Conservation (phyloP, 2,113 vertebrate genomes). For the Chascanopsetta lugubris region DNA sequence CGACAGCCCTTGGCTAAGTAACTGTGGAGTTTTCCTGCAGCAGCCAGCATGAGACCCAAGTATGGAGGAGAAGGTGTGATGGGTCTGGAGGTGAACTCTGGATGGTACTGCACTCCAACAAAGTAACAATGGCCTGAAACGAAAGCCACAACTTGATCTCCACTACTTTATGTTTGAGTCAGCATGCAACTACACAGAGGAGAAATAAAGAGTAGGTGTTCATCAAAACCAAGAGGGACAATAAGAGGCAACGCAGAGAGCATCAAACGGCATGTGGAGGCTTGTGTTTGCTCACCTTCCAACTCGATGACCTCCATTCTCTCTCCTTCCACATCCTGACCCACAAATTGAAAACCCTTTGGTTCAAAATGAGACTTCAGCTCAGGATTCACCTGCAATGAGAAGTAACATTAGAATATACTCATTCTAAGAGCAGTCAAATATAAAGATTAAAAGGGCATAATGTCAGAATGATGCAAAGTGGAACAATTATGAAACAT, state of each 20-base stretch:
- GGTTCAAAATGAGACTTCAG: conserved; percentile 89
- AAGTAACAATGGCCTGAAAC: conserved; percentile 92
- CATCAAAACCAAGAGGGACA: not conserved
- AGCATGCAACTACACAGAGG: not conserved
- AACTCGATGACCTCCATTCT: conserved; percentile 95
- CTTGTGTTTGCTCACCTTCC: conserved; percentile 81
- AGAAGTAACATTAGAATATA: not conserved
- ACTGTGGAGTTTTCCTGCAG: conserved; percentile 88
- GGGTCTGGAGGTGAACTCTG: conserved; percentile 95
- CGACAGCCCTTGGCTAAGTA: conserved; percentile 90
- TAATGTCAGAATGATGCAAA: no score
- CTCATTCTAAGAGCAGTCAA: no score
- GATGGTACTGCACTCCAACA: conserved; percentile 95
- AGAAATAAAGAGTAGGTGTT: not conserved
- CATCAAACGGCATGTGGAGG: no score
- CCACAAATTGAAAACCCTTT: conserved; percentile 91
- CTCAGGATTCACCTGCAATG: conserved; percentile 90
- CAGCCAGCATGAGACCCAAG: conserved; percentile 91
- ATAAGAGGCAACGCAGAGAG: not conserved
- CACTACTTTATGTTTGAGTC: not conserved
- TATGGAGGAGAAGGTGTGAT: conserved; percentile 97
- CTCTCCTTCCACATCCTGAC: conserved; percentile 92
- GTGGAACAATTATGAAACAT: no score
- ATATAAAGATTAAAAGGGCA: not conserved
- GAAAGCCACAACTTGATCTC: not conserved